phyloP scores from a whole-genome alignment of 1,140 invertebrate species.

The Drosophila orena region DNA sequence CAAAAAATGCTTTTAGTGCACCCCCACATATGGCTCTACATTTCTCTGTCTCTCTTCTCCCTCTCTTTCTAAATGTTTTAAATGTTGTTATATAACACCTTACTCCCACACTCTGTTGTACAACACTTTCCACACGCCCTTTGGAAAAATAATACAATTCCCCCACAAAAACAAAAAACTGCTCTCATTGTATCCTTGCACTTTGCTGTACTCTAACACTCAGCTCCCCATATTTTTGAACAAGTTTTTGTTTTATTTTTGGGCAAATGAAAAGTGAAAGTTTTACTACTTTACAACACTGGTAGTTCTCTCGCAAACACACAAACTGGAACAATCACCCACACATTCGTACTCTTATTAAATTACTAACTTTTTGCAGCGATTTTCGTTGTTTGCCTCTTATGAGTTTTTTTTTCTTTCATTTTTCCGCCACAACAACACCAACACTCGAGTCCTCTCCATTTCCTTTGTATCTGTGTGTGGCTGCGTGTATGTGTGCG shows the following conservation, averaged over 20 bases:
- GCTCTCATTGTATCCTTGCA: slow-evolving; percentile 38
- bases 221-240: slow-evolving; percentile 30
- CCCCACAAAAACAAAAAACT: slow-evolving; percentile 20
- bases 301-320: slow-evolving; percentile 33
- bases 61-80: slow-evolving; percentile 9
- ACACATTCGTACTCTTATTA: slow-evolving; percentile 49
- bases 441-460: slow-evolving; percentile 14
- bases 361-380: slow-evolving; percentile 73
- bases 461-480: slow-evolving; percentile 19
- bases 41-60: background rate
- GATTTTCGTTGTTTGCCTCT: slow-evolving; percentile 54
- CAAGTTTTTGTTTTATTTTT: slow-evolving; percentile 47
- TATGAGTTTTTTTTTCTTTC: slow-evolving; percentile 45
- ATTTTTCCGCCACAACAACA: slow-evolving; percentile 7
- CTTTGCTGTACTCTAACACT: slow-evolving; percentile 47
- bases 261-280: slow-evolving; percentile 41
- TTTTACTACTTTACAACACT: slow-evolving; percentile 60
- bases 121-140: slow-evolving; percentile 22
- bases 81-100: slow-evolving; percentile 53
- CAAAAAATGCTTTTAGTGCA: slow-evolving; percentile 63
- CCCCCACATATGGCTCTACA: slow-evolving; percentile 6
- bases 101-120: slow-evolving; percentile 16
- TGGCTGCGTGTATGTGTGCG: slow-evolving; percentile 19
- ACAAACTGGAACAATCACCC: slow-evolving; percentile 17
- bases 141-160: slow-evolving; percentile 32